Base-by-base conservation (phyloP, 2,113 vertebrate genomes). In the Thymallus thymallus region DNA sequence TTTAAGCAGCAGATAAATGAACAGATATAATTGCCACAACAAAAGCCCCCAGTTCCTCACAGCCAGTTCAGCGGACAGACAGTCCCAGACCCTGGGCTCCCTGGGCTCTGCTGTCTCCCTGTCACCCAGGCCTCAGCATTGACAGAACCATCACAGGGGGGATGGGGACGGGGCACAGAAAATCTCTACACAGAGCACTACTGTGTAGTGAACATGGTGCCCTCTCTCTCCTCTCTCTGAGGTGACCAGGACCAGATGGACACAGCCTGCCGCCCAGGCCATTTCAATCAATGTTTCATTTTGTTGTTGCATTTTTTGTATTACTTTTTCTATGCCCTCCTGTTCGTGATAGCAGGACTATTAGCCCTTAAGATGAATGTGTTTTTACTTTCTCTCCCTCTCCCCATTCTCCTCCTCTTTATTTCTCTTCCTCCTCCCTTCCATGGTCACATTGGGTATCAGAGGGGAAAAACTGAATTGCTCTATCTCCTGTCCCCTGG, bases 311-410 rank as follows among this genome's bases (percentile, higher is more conserved):
- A 41, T 76, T 74, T 41, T 75, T 81, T 76, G n/a, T 80, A 84
- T 80, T 71, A 76, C 76, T 84, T 76, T 68, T 81, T 76, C 76
- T 71, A 76, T 74, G 71, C 76, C 78, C 18, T 71, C 76, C 23
- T 64, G 41, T 71, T 75, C 13, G 35, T 64, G 56, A 80, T 82
- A 84, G 81, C 69, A 71, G 55, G 61, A 66, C 80, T 78, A 80
- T 82, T 85, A 82, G 73, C 80, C 69, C 80, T 30, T 60, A 61
- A 76, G 77, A 85, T 85, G 80, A 82, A 85, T 85, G 77, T 72
- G 73, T 80, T 82, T 84, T 84, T 81, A 81, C 80, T 78, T 75
- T 77, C 71, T 61, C 61, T 22, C 62, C 23, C 32, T 63, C 13
- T 16, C 71, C 22, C 9, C 46, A 22, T 24, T 12, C 68, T 55